A percentile compares a stretch with the other conserved stretches of the same genome.
phyloP scores from a whole-genome alignment of 2,113 vertebrate genomes.

The Trogon melanurus region DNA sequence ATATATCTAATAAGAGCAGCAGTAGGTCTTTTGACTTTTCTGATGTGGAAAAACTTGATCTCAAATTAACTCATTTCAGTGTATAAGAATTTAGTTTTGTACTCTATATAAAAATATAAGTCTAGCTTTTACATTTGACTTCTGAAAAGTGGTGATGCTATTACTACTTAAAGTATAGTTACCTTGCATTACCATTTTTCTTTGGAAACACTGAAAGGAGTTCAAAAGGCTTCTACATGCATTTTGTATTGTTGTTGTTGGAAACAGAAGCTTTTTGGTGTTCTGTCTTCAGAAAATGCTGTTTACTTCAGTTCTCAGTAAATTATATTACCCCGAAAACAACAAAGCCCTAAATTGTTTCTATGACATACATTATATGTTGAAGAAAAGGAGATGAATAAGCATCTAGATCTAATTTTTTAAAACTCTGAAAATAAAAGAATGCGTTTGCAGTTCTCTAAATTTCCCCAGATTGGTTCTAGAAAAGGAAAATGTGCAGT shows the following conservation, averaged over 20 bases:
- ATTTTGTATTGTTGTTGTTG: neutral
- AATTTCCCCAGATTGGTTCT: neutral
- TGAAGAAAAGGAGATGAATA: neutral
- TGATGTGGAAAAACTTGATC: neutral
- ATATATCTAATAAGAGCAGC: neutral
- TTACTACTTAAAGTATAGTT: neutral
- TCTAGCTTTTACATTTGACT: neutral
- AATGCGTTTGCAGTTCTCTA: neutral
- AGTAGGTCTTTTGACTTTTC: neutral
- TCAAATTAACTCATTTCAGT: neutral
- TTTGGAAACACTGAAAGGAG: neutral
- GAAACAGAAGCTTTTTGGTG: neutral
- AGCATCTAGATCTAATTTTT: neutral
- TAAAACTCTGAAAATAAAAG: neutral
- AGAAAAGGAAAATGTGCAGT: constrained; percentile 9
- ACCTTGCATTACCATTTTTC: neutral
- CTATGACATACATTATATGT: neutral
- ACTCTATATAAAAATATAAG: neutral
- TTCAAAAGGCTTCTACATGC: neutral
- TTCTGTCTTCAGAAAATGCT: neutral
- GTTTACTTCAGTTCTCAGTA: neutral
- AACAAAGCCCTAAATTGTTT: neutral
- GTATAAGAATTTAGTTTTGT: neutral
- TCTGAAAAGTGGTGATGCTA: neutral
- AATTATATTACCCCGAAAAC: constrained; percentile 4